Conservation (phyloP, 2,888 invertebrate genomes). For the Nephrotoma appendiculata region DNA sequence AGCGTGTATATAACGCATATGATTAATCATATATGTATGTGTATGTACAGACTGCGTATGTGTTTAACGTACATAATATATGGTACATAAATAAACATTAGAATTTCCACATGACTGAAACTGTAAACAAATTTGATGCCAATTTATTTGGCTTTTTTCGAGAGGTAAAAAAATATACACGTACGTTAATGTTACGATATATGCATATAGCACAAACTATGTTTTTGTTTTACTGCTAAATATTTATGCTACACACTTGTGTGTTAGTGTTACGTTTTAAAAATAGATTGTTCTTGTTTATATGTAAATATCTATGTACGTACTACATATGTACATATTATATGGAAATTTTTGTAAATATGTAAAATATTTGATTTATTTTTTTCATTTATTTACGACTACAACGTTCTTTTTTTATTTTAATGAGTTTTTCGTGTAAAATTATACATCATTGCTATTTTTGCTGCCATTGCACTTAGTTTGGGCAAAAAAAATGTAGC, state of each 20-base stretch:
- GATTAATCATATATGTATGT: background rate
- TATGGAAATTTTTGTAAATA: too few species aligned
- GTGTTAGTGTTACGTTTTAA: background rate
- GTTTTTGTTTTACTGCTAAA: background rate
- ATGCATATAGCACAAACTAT: background rate
- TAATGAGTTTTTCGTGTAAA: too few species aligned
- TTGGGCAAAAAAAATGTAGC: too few species aligned
- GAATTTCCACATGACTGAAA: background rate
- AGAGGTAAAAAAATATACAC: background rate
- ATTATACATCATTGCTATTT: too few species aligned
- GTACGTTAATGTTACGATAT: background rate
- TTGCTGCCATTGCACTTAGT: too few species aligned
- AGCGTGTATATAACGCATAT: background rate
- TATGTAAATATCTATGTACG: background rate
- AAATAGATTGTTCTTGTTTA: background rate
- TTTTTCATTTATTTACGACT: too few species aligned
- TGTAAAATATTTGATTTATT: too few species aligned
- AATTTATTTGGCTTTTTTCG: background rate
- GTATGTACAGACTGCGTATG: background rate
- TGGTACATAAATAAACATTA: background rate
- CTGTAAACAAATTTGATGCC: background rate
- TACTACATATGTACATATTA: too few species aligned
- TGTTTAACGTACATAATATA: background rate
- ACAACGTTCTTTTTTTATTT: too few species aligned
- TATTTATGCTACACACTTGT: background rate